Conservation (phyloP, 2,888 invertebrate genomes). For the Lasioglossum vierecki region DNA sequence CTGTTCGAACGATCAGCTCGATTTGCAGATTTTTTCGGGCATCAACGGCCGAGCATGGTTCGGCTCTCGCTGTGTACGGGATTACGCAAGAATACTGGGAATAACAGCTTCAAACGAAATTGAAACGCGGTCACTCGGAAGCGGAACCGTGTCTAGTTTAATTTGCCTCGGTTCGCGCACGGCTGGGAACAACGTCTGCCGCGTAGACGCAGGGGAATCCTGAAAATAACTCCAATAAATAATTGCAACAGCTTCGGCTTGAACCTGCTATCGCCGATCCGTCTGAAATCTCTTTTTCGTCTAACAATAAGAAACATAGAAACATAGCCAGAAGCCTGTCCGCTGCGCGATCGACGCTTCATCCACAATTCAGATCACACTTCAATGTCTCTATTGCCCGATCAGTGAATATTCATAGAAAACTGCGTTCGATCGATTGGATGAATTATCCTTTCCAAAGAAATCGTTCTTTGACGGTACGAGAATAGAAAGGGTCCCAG, state of each 20-base stretch:
- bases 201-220: conserved; percentile 24
- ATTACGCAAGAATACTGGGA: conserved; percentile 31
- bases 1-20: neutral
- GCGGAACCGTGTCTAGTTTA: conserved; percentile 41
- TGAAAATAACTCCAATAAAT: no score
- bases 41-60: neutral
- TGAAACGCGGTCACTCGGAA: conserved; percentile 30
- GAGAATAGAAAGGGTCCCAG: neutral
- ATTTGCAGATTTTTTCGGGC: neutral
- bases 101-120: conserved; percentile 35
- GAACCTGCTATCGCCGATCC: neutral
- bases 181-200: conserved; percentile 25
- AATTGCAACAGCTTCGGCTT: conserved; percentile 22
- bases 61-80: conserved; percentile 11
- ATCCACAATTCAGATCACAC: neutral
- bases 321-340: neutral
- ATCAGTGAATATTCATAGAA: neutral
- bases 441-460: neutral
- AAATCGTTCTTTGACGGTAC: neutral
- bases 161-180: conserved; percentile 34
- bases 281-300: neutral
- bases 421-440: neutral
- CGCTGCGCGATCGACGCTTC: neutral
- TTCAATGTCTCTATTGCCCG: neutral
- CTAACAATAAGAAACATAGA: neutral